Evolutionary conservation across 2,113 vertebrate species (phyloP).

Genomic region (Entomyzon cyanotis): DNA sequence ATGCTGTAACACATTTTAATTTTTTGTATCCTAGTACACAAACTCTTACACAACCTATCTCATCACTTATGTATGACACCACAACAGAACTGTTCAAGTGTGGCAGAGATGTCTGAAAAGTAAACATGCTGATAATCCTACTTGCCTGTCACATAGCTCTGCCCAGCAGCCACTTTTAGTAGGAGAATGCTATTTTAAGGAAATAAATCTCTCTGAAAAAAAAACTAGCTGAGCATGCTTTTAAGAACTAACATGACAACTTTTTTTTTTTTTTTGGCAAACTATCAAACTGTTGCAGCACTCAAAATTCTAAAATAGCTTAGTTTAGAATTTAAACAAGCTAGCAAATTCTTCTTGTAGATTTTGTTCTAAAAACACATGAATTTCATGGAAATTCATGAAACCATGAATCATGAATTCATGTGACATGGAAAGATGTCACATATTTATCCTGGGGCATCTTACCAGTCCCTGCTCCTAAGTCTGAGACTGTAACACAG

Average conservation of each 20-base stretch:
- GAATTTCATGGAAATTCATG: background rate
- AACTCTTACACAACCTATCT: background rate
- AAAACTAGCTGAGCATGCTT: background rate
- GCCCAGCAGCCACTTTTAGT: conserved; percentile 7
- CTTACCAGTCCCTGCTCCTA: background rate
- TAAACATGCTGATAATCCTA: conserved; percentile 35
- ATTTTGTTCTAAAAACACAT: background rate
- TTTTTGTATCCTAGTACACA: background rate
- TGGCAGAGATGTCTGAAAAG: conserved; percentile 36
- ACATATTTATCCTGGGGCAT: background rate
- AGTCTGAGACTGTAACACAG: background rate
- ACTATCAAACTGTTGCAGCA: background rate
- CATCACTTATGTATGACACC: background rate
- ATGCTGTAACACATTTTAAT: background rate
- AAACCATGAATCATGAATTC: background rate
- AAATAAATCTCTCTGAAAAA: conserved; percentile 15
- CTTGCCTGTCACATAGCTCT: conserved; percentile 1
- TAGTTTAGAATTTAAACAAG: background rate
- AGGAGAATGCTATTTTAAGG: conserved; percentile 5
- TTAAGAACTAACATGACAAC: background rate
- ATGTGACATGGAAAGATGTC: background rate
- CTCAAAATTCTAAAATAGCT: background rate
- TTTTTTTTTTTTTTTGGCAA: background rate
- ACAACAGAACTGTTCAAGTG: background rate
- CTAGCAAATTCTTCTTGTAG: background rate